Base-by-base conservation (phyloP, 64 coral and sea anemone genomes). In the Catalaphyllia jardinei region DNA sequence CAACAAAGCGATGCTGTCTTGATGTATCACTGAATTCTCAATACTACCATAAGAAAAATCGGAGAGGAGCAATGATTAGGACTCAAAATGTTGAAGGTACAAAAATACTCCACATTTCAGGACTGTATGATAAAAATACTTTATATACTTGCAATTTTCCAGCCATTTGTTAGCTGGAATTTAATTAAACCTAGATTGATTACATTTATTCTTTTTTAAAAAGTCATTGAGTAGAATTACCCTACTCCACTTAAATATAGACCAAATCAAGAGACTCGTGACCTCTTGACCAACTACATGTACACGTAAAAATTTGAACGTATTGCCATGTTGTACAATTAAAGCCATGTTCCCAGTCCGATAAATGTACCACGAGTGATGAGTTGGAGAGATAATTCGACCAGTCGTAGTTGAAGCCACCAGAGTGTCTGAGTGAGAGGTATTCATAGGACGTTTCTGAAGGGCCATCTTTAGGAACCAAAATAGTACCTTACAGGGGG, bases 401-500 rank as follows among this genome's bases (percentile, higher is more conserved):
- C 54, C 54, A 57, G 54, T 16, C 54, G 54, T 57, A 24, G 63
- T 20, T 67, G n/a, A 20, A 8, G 22, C 65, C 65, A 27, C 65
- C n/a, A 20, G 22, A 69, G 65, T 24, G 0, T 28, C 25, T 14
- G 33, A 35, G 33, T 35, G 33, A 10, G 6, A 25, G 22, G 54
- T 16, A 4, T 67, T 10, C 35, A 50, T 35, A 71, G 24, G 30
- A 27, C 20, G 9, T 19, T 42, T 77, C 19, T 77, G 22, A 77
- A 24, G 35, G 29, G 22, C 65, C 65, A 11, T 14, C 46, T 83
- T 85, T 60, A 91, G 51, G 51, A 75, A 61, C 69, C 79, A 91
- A 91, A 91, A 76, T 87, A 92, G 63, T 94, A 94, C 27, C 88
- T 73, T 50, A 94, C 74, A 29, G 93, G 93, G 30, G 93, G 93